These are phyloP conservation scores for Alaudala cheleensis DNA, from an alignment of 2,113 vertebrate species.

Conservation along the genomic window DNA sequence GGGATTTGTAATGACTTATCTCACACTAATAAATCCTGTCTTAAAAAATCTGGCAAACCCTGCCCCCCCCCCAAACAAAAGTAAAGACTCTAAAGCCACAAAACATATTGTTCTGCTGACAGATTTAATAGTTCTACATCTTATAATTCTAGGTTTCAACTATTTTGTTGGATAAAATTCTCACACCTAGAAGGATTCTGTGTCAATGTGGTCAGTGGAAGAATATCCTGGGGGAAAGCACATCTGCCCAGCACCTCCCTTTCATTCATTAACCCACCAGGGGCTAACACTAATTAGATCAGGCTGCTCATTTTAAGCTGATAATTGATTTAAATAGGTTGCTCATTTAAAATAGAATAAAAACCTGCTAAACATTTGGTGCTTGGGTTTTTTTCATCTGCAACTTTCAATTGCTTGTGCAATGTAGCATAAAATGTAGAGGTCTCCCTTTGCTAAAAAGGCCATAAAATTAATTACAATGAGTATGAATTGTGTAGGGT, in stretches of 20 bases:
- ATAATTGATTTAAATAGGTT: conserved; percentile 89
- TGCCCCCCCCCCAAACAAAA: not conserved
- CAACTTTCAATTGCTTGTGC: conserved; percentile 89
- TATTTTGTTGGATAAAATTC: conserved; percentile 60
- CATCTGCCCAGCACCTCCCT: conserved; percentile 76
- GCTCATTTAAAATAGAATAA: conserved; percentile 85
- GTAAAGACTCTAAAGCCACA: not conserved
- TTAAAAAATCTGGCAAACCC: conserved; percentile 21
- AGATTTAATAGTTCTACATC: conserved; percentile 28
- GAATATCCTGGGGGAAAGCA: conserved; percentile 73
- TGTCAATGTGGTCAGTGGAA: conserved; percentile 79
- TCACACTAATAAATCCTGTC: conserved; percentile 56
- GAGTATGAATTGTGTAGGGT: conserved; percentile 72
- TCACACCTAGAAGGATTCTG: conserved; percentile 64
- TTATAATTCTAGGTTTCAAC: conserved; percentile 12
- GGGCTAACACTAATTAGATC: conserved; percentile 85
- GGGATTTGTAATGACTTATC: conserved; percentile 70
- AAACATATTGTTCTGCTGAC: conserved; percentile 4
- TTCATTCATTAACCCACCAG: conserved; percentile 83
- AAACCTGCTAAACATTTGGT: conserved; percentile 87
- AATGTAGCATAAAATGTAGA: conserved; percentile 87
- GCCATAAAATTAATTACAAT: conserved; percentile 86
- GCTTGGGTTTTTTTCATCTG: conserved; percentile 81
- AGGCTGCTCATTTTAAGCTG: conserved; percentile 82
- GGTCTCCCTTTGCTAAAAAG: conserved; percentile 80